Base-by-base conservation (phyloP, 92 coral and sea anemone species). In the Porites evermanni region DNA sequence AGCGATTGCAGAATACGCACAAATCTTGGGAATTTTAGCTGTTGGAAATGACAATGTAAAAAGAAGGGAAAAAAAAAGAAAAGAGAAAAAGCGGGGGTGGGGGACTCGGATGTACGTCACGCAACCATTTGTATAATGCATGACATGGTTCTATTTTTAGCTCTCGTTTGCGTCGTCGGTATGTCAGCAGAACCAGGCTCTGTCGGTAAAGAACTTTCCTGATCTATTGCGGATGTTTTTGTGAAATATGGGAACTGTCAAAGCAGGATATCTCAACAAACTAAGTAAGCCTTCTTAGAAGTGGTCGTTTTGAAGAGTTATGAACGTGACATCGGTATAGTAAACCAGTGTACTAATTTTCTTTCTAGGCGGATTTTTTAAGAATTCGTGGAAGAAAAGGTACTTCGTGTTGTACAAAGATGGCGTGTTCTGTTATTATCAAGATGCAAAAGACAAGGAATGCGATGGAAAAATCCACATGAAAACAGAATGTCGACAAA, bases 341-440 rank as follows among this genome's bases (percentile, higher is more conserved):
- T 17, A 53, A 84, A 14, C 17, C 29, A 16, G 6, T 19, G 70
- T 44, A 47, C 52, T 1, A 20, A 44, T 80, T 21, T 9, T 51
- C 67, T 29, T 72, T 65, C 64, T 81, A 97, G 99, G 98, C 87
- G 99, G 99, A 6, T 92, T 97, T 72, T 92, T 97, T 68, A 97
- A 97, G 86, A 93, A 96, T 73, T 92, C 95, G 61, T 97, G 99
- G 99, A 97, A 97, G 80, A 88, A 79, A 52, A 91, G 99, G 44
- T 95, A 97, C 89, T 97, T 97, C 84, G 95, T 94, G 6, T 88
- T 97, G 65, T 97, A 95, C 80, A 91, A 93, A 80, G 98, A 94
- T 90, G 99, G 99, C 73, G 94, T 95, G 64, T 93, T 97, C 86
- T 92, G 94, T 75, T 97, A 97, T 86, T 95, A 92, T 60, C 97